Conservation (phyloP, 2,888 invertebrate species). For the Pterostichus niger region DNA sequence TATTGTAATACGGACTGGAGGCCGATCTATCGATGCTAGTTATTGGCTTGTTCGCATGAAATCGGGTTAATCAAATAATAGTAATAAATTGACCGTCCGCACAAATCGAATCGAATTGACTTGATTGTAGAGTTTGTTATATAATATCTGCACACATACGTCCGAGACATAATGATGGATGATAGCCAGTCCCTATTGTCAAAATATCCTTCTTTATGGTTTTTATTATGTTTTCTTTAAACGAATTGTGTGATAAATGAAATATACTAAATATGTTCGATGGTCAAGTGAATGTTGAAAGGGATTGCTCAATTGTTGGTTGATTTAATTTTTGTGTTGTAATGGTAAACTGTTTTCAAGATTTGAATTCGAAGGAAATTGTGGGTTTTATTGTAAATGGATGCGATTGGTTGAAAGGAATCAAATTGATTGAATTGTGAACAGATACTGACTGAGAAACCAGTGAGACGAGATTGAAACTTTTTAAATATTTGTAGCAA, state of each 20-base stretch:
- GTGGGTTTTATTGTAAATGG: not conserved
- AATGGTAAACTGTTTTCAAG: conserved; percentile 21
- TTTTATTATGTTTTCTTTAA: not conserved
- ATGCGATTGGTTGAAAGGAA: not conserved
- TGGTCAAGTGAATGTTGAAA: not conserved
- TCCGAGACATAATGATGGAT: not conserved
- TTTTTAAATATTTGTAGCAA: no score
- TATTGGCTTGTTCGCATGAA: conserved; percentile 54
- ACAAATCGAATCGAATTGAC: conserved; percentile 67
- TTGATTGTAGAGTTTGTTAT: conserved; percentile 64
- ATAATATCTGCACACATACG: conserved; percentile 57
- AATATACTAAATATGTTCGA: not conserved
- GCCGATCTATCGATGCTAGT: conserved; percentile 31
- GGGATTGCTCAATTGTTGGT: not conserved
- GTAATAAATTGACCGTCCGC: conserved; percentile 66
- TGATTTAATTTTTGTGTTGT: conserved; percentile 14
- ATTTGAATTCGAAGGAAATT: not conserved
- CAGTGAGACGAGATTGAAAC: no score
- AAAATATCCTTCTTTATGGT: not conserved
- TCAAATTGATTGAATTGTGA: not conserved
- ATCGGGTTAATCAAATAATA: conserved; percentile 67
- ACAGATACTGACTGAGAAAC: no score
- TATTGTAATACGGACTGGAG: conserved; percentile 47
- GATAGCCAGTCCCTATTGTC: no score
- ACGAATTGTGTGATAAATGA: not conserved